Conservation (phyloP, 2,888 invertebrate species). For the Sisyra nigra region DNA sequence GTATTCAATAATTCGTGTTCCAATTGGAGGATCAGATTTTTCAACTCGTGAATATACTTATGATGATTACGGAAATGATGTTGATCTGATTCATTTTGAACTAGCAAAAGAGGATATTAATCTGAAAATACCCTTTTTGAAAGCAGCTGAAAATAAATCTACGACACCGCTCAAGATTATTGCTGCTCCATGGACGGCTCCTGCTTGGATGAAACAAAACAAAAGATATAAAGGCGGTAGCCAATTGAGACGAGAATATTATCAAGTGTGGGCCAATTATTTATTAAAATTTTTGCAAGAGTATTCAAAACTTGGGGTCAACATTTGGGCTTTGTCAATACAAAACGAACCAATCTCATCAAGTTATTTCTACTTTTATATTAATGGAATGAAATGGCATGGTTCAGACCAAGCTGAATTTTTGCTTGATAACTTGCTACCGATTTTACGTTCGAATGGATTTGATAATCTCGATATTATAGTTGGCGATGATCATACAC, state of each 20-base stretch:
- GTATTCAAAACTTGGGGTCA: neutral
- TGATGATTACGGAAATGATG: neutral
- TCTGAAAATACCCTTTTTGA: neutral
- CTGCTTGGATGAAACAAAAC: neutral
- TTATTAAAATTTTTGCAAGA: neutral
- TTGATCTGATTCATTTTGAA: neutral
- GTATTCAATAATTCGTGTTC: neutral
- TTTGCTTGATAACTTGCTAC: neutral
- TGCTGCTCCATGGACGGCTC: neutral
- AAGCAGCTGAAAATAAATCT: neutral
- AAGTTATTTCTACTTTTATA: neutral
- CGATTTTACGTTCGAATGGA: neutral
- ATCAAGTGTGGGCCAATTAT: slow-evolving; percentile 1
- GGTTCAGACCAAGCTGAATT: neutral
- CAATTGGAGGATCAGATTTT: neutral
- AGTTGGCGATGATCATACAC: neutral
- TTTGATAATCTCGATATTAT: neutral
- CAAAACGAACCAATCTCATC: neutral
- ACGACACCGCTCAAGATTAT: neutral
- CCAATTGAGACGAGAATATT: neutral
- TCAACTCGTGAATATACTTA: neutral
- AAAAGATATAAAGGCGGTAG: neutral
- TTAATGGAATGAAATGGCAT: neutral
- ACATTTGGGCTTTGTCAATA: neutral
- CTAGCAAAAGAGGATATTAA: neutral